Conservation (phyloP, 2,797 vertebrate species). For the Heteromormyrus szaboi region DNA sequence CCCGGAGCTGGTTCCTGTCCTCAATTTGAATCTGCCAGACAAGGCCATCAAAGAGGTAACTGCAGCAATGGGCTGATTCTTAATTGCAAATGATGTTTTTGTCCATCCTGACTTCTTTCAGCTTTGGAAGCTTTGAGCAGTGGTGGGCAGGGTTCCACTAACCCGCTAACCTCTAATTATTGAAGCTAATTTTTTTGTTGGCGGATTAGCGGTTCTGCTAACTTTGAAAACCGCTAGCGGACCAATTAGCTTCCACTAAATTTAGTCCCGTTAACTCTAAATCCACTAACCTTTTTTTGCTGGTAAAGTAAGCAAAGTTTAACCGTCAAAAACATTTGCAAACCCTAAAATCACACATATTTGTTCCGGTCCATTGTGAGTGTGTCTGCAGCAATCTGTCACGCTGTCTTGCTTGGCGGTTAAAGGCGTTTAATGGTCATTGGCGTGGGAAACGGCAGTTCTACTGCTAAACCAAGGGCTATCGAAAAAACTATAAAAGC, state of each 20-base stretch:
- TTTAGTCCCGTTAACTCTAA: not conserved
- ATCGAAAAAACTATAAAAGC: not conserved
- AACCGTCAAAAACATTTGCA: not conserved
- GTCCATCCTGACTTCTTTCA: not conserved
- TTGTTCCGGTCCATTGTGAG: not conserved
- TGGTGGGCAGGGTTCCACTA: not conserved
- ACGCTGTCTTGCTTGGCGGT: not conserved
- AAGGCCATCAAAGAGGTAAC: conserved; percentile 59
- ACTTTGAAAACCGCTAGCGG: not conserved
- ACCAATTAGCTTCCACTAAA: not conserved
- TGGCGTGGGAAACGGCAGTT: not conserved
- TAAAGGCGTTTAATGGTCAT: not conserved
- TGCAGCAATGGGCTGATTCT: not conserved
- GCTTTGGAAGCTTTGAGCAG: not conserved
- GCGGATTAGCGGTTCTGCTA: not conserved
- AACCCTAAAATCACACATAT: not conserved
- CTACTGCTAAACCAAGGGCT: not conserved
- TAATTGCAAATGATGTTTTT: not conserved
- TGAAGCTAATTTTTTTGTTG: not conserved
- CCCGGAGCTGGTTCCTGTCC: conserved; percentile 65
- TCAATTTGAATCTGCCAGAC: conserved; percentile 62
- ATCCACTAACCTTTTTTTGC: not conserved
- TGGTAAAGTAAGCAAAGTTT: not conserved
- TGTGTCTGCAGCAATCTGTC: not conserved
- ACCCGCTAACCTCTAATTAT: not conserved